These are phyloP conservation scores for Pavo muticus DNA, from an alignment of 2,113 vertebrate genomes.

Conservation along the genomic window DNA sequence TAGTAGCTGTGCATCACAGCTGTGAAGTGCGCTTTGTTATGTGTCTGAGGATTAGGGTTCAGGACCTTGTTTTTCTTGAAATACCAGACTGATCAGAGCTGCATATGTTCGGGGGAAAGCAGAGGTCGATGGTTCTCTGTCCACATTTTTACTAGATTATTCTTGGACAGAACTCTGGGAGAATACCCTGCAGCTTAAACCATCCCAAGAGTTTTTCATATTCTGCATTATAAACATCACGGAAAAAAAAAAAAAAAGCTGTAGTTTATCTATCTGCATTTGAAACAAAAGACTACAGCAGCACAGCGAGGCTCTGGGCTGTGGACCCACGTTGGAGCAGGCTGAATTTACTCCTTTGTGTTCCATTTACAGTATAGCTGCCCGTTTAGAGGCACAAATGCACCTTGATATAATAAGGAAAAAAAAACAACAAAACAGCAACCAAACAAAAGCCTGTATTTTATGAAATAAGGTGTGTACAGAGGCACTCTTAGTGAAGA, in stretches of 20 bases:
- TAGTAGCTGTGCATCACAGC: slow-evolving; percentile 88
- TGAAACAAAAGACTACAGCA: slow-evolving; percentile 78
- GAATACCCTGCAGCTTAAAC: slow-evolving; percentile 84
- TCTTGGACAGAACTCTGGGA: slow-evolving; percentile 87
- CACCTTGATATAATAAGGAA: slow-evolving; percentile 31
- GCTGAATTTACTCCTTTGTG: slow-evolving; percentile 74
- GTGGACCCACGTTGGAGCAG: slow-evolving; percentile 59
- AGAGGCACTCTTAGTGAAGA: not conserved
- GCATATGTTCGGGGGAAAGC: slow-evolving; percentile 86
- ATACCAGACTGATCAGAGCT: slow-evolving; percentile 90
- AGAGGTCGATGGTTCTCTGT: slow-evolving; percentile 88
- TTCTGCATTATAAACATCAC: slow-evolving; percentile 65
- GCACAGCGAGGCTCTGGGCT: not conserved
- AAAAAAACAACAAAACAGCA: not conserved
- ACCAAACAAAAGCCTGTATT: not conserved
- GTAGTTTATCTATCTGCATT: slow-evolving; percentile 69
- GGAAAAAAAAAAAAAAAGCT: slow-evolving; percentile 43
- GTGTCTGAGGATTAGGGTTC: slow-evolving; percentile 92
- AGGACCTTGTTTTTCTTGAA: slow-evolving; percentile 93
- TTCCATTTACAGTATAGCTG: slow-evolving; percentile 59
- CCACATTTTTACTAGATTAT: slow-evolving; percentile 88
- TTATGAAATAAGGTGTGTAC: not conserved
- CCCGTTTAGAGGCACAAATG: slow-evolving; percentile 66
- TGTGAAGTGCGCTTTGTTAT: slow-evolving; percentile 94
- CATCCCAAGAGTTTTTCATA: slow-evolving; percentile 80